A percentile compares a stretch with the other conserved stretches of the same genome.
These are phyloP conservation scores for Selenia dentaria DNA, from an alignment of 2,888 invertebrate genomes.

Conservation along the genomic window DNA sequence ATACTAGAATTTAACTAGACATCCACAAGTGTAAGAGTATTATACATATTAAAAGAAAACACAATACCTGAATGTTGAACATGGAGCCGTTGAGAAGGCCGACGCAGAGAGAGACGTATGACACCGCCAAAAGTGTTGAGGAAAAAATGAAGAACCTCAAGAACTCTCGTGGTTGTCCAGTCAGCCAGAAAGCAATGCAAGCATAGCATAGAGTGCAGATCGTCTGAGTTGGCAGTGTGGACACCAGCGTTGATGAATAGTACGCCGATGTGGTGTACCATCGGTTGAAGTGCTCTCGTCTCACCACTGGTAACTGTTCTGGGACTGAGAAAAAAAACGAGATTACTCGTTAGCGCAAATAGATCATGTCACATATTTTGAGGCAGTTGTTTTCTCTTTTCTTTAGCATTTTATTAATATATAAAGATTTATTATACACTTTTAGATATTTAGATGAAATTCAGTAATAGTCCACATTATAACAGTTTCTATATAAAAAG, in stretches of 20 bases:
- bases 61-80: constrained; percentile 90
- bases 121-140: constrained; percentile 89
- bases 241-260: constrained; percentile 90
- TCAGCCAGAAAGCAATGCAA: constrained; percentile 92
- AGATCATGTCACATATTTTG: no score
- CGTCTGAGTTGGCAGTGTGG: constrained; percentile 93
- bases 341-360: no score
- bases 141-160: constrained; percentile 89
- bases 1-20: no score
- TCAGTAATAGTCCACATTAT: no score
- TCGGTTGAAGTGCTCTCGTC: constrained; percentile 93
- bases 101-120: constrained; percentile 93
- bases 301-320: constrained; percentile 91
- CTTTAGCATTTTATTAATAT: no score
- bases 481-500: no score
- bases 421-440: no score
- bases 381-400: no score
- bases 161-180: constrained; percentile 92
- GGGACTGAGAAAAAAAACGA: constrained; percentile 86
- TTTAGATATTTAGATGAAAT: no score
- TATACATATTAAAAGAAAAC: no score
- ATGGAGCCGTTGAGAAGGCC: constrained; percentile 94
- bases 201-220: constrained; percentile 91
- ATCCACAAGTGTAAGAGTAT: no score
- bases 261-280: constrained; percentile 95